Conservation (phyloP, 1,140 invertebrate species). For the Spodoptera frugiperda region DNA sequence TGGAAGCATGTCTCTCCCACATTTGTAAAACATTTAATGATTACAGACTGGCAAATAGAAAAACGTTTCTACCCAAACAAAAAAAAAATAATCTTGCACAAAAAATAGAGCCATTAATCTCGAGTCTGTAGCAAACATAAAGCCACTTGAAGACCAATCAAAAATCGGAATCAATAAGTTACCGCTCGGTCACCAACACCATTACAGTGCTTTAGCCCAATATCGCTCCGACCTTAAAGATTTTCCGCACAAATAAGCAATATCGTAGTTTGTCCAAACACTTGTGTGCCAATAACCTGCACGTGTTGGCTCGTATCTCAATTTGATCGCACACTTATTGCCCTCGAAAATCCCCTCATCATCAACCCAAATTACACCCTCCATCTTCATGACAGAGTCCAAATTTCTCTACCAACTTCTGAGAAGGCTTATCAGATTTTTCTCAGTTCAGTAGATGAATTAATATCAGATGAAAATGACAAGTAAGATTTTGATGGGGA, state of each 20-base stretch:
- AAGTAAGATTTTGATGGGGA: constrained; percentile 52
- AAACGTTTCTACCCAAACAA: neutral
- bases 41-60: no score
- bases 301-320: constrained; percentile 79
- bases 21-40: no score
- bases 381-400: constrained; percentile 15
- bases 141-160: constrained; percentile 5
- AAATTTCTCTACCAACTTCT: neutral
- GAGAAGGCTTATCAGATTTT: constrained; percentile 55
- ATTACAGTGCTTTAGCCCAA: constrained; percentile 29
- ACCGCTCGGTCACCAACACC: constrained; percentile 17
- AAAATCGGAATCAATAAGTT: constrained; percentile 24
- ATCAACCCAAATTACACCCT: constrained; percentile 16
- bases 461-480: constrained; percentile 71
- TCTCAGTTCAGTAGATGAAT: constrained; percentile 64
- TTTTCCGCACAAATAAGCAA: constrained; percentile 66
- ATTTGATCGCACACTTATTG: constrained; percentile 78
- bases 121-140: neutral
- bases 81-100: neutral
- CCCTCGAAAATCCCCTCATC: constrained; percentile 53
- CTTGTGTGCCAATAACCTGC: constrained; percentile 79
- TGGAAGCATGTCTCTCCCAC: no score
- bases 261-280: constrained; percentile 79
- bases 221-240: constrained; percentile 50
- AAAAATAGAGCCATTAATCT: neutral